These are phyloP conservation scores for Isurus oxyrinchus DNA, from an alignment of 2,113 vertebrate genomes.

Conservation along the genomic window DNA sequence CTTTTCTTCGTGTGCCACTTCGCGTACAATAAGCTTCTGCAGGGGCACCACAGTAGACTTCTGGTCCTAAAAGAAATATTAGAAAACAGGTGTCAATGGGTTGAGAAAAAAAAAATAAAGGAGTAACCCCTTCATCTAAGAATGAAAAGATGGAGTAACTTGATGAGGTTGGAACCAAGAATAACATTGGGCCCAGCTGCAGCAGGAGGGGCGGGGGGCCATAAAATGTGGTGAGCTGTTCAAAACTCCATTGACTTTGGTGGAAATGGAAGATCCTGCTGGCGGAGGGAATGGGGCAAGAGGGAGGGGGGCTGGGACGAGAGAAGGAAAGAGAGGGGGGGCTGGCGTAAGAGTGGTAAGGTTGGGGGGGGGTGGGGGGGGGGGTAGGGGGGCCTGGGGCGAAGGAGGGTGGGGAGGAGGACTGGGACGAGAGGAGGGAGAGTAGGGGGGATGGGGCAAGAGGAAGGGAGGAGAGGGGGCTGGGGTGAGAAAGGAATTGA, in stretches of 20 bases:
- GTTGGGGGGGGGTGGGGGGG: slow-evolving; percentile 7
- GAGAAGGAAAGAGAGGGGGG: background rate
- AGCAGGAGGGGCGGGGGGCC: background rate
- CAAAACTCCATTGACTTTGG: too few relatives aligned
- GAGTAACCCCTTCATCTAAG: background rate
- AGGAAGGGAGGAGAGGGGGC: too few relatives aligned
- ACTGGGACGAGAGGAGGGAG: background rate
- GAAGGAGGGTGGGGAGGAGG: background rate
- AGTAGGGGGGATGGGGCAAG: too few relatives aligned
- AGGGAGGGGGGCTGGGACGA: background rate
- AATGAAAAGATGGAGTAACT: too few relatives aligned
- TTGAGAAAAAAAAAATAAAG: background rate
- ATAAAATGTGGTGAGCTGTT: too few relatives aligned
- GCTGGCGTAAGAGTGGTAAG: accelerated
- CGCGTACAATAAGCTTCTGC: slow-evolving; percentile 92
- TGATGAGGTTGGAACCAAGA: too few relatives aligned
- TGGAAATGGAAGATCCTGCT: too few relatives aligned
- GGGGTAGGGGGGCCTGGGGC: background rate
- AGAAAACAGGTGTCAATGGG: background rate
- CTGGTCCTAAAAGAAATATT: slow-evolving; percentile 68
- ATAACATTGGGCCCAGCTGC: too few relatives aligned
- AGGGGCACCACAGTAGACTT: slow-evolving; percentile 90
- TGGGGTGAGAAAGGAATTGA: background rate
- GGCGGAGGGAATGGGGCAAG: background rate
- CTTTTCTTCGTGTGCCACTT: slow-evolving; percentile 94